Base-by-base conservation (phyloP, 2,113 vertebrate genomes). In the Neotragus pygmaeus region DNA sequence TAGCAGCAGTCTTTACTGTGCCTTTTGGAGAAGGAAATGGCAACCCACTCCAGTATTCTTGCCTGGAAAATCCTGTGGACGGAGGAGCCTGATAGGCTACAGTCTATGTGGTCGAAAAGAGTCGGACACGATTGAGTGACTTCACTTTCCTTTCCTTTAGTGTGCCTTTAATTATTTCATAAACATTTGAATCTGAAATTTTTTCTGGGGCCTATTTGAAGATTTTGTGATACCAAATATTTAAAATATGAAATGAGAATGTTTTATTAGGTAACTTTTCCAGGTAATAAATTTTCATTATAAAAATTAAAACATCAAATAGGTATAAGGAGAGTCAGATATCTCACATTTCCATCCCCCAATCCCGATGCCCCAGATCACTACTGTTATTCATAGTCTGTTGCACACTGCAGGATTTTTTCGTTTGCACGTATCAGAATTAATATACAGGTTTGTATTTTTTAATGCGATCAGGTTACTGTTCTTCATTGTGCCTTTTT, bases 361-460 rank as follows among this genome's bases (percentile, higher is more conserved):
- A 8, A 14, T 96, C 11, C 55, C 2, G 33, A 7, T 43, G 27
- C 53, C 30, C 33, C 2, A 70, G 47, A 10, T 90, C 7, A 87
- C 55, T 36, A 57, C 25, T 91, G 14, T 62, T 88, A 47, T 16
- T 89, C 64, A 64, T 9, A 92, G 19, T 83, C 70, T 49, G 33
- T 87, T 94, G 30, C 89, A n/a, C 60, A 90, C 43, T 82, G 43
- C 90, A 92, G 47, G 90, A 94, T 66, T 92, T 75, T 75, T 84
- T 80, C 17, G 60, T 66, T 70, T 55, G 64, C 15, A 58, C 17
- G 27, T 60, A 36, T 60, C 89, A 90, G n/a, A 84, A 97, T 83
- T 90, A 88, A 93, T 77, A 58, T 60, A 60, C 16, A 64, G 55
- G 33, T 91, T 89, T 96, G 3, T 98, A 97, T 36, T 96, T 98